Conservation (phyloP, 2,797 vertebrate genomes). For the Garrulus glandarius region DNA sequence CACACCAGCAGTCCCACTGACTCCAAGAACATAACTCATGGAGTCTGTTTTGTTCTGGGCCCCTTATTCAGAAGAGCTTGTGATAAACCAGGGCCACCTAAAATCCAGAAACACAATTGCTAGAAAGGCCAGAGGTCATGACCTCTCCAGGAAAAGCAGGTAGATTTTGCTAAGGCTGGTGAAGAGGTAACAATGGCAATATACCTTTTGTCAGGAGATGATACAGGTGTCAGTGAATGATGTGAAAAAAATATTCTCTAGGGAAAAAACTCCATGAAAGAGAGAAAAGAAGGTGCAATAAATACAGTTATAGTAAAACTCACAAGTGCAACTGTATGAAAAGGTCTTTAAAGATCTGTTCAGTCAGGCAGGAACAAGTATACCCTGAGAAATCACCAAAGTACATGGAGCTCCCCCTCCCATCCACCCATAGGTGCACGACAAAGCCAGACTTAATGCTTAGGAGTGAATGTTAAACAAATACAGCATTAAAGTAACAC, state of each 20-base stretch:
- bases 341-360: constrained; percentile 8
- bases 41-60: neutral
- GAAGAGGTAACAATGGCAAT: neutral
- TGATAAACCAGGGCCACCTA: neutral
- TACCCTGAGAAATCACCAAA: neutral
- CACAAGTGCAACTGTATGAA: neutral
- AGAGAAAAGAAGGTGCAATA: neutral
- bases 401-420: neutral
- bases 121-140: neutral
- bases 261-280: neutral
- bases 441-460: neutral
- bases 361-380: neutral
- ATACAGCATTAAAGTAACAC: neutral
- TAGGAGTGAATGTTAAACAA: neutral
- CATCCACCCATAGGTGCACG: accelerated
- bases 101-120: neutral
- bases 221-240: neutral
- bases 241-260: neutral
- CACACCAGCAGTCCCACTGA: constrained; percentile 1
- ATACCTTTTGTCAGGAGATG: neutral
- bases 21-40: neutral
- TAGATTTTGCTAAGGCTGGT: neutral
- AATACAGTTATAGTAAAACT: neutral
- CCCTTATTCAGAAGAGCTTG: neutral
- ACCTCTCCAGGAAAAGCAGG: neutral